These are phyloP conservation scores for Callimorpha dominula DNA, from an alignment of 2,888 invertebrate genomes.

Conservation along the genomic window DNA sequence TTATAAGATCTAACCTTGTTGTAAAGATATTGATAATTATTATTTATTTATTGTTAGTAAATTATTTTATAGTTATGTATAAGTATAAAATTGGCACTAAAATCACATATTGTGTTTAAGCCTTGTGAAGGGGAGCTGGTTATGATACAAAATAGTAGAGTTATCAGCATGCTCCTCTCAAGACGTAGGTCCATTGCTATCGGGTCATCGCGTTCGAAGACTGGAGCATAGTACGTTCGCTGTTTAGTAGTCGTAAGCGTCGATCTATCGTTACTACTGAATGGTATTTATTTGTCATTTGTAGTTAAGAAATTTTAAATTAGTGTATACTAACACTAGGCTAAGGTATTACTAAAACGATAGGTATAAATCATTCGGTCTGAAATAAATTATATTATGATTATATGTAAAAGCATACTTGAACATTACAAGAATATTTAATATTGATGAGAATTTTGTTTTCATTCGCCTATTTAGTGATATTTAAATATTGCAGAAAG, in stretches of 20 bases:
- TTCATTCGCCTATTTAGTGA: no score
- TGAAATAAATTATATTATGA: no score
- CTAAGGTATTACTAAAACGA: neutral
- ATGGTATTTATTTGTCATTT: neutral
- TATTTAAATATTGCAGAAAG: no score
- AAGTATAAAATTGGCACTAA: neutral
- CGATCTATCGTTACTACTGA: neutral
- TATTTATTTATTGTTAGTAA: no score
- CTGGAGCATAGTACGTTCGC: neutral
- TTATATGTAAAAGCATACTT: no score
- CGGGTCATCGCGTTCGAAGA: slow-evolving; percentile 46
- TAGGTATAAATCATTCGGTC: no score
- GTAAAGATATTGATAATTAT: neutral
- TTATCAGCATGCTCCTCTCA: slow-evolving; percentile 61
- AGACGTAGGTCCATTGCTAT: slow-evolving; percentile 43
- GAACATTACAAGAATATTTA: no score
- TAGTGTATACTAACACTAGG: neutral
- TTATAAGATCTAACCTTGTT: neutral
- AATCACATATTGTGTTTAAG: neutral
- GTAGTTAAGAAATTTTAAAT: neutral
- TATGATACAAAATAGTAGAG: slow-evolving; percentile 46
- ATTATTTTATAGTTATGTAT: neutral
- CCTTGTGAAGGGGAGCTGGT: slow-evolving; percentile 9
- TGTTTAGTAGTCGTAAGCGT: neutral
- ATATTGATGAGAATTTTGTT: no score